Evolutionary conservation across 2,797 vertebrate species (phyloP).

Genomic region (Esox lucius): DNA sequence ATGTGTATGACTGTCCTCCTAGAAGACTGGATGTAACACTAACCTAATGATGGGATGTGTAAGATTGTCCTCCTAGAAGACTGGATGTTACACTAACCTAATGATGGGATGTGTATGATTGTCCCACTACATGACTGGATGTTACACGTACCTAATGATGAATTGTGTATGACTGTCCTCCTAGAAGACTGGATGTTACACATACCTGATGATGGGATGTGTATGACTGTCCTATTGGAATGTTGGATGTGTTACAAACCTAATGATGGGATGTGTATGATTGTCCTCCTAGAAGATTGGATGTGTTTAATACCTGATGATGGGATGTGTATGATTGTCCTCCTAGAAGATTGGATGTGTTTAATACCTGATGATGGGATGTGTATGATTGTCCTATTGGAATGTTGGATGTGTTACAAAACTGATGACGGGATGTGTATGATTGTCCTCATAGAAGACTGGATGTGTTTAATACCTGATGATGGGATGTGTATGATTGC

Average conservation of each 20-base stretch:
- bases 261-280: conserved; percentile 99
- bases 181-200: conserved; percentile 37
- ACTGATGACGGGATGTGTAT: too few relatives aligned
- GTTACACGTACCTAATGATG: conserved; percentile 1
- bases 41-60: too few relatives aligned
- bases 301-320: conserved; percentile 95
- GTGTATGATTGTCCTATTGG: conserved; percentile 98
- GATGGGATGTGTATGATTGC: conserved; percentile 98
- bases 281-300: conserved; percentile 95
- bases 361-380: conserved; percentile 96
- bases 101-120: background rate
- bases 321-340: conserved; percentile 98
- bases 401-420: conserved; percentile 94
- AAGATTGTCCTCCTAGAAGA: too few relatives aligned
- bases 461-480: conserved; percentile 92
- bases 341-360: conserved; percentile 93
- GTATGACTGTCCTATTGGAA: conserved; percentile 98
- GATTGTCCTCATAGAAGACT: too few relatives aligned
- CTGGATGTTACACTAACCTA: background rate
- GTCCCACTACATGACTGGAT: too few relatives aligned
- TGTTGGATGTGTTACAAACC: conserved; percentile 91
- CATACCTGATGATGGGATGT: conserved; percentile 98
- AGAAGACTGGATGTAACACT: too few relatives aligned
- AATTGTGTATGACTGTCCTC: background rate
- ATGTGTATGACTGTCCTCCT: too few relatives aligned